Evolutionary conservation across 2,113 vertebrate genomes (phyloP).

Genomic region (Lamprologus lemairii): DNA sequence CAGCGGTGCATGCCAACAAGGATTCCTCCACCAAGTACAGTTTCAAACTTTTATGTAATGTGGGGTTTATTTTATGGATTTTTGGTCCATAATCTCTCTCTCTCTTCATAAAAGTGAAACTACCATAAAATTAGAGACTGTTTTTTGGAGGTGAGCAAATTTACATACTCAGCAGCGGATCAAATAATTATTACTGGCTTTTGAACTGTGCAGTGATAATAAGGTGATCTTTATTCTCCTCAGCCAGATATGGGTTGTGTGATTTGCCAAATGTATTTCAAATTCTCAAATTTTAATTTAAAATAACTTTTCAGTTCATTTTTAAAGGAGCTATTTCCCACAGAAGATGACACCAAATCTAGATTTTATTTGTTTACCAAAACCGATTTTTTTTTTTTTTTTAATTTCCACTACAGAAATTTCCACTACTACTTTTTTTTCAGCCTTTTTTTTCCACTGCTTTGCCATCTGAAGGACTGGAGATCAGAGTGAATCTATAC

Average conservation of each 20-base stretch:
- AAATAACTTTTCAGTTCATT: background rate
- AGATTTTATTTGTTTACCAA: background rate
- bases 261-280: background rate
- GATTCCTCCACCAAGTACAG: background rate
- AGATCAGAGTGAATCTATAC: background rate
- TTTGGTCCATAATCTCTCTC: background rate
- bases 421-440: background rate
- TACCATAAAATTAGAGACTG: background rate
- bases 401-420: background rate
- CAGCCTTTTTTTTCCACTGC: background rate
- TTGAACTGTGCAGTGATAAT: background rate
- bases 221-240: background rate
- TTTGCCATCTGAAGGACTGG: background rate
- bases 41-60: background rate
- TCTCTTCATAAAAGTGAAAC: background rate
- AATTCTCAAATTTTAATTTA: background rate
- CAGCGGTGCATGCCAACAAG: background rate
- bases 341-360: background rate
- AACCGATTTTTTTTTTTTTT: fast-evolving
- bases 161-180: background rate
- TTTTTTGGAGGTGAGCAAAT: background rate
- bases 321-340: background rate
- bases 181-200: background rate
- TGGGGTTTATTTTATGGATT: background rate
- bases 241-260: background rate